Conservation (phyloP, 2,888 invertebrate genomes). For the Hoplodrina blanda region DNA sequence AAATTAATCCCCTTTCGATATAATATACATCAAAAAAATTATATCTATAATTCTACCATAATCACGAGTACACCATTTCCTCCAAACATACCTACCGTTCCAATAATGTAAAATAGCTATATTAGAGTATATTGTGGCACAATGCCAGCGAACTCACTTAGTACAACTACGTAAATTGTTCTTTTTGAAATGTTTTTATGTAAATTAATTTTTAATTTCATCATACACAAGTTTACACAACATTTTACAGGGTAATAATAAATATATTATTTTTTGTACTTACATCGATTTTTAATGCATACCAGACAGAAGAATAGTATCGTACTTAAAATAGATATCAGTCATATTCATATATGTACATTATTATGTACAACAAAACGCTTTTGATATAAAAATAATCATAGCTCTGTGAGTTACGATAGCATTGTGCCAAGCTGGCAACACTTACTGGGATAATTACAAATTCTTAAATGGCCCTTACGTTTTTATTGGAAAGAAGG, state of each 20-base stretch:
- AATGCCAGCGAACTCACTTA: conserved; percentile 64
- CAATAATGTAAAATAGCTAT: conserved; percentile 65
- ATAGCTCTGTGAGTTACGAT: conserved; percentile 59
- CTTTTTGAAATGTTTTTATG: conserved; percentile 39
- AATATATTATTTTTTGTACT: conserved; percentile 51
- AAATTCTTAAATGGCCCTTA: conserved; percentile 56
- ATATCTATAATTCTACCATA: conserved; percentile 71
- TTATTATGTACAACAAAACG: conserved; percentile 34
- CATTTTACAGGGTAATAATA: conserved; percentile 27
- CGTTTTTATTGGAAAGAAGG: conserved; percentile 56
- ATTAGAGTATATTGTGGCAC: conserved; percentile 63
- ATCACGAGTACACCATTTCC: conserved; percentile 69
- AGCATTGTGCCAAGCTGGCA: conserved; percentile 61
- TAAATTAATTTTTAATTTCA: conserved; percentile 37
- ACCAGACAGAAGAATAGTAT: conserved; percentile 45
- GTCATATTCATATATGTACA: conserved; percentile 38
- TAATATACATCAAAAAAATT: conserved; percentile 76
- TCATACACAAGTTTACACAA: conserved; percentile 35
- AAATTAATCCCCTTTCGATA: conserved; percentile 73
- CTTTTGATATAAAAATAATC: conserved; percentile 40
- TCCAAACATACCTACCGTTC: conserved; percentile 64
- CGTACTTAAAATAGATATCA: conserved; percentile 52
- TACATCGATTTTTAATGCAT: conserved; percentile 38
- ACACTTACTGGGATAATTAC: conserved; percentile 59
- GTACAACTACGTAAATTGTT: conserved; percentile 39